Base-by-base conservation (phyloP, 2,113 vertebrate genomes). In the Procavia capensis region DNA sequence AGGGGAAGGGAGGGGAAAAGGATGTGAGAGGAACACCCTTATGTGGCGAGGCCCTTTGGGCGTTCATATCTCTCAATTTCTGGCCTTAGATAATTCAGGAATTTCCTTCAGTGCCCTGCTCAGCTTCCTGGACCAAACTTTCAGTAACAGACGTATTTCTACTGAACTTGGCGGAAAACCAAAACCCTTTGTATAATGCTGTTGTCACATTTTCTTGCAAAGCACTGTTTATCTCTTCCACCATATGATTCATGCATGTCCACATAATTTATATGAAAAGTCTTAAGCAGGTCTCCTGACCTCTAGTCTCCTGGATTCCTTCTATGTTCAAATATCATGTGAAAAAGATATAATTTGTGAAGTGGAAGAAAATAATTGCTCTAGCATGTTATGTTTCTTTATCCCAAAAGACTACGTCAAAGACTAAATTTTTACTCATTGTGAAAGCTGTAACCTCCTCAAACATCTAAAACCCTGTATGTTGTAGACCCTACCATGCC, bases 331-430 rank as follows among this genome's bases (percentile, higher is more conserved):
- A 76, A 72, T 36, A 39, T 7, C n/a, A 19, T 6, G 39, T 14
- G 59, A 74, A 74, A 91, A 79, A 34, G 57, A 50, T 70, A 7
- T 84, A 87, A 90, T 50, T 45, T 78, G 11, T 72, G 25, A 91
- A 13, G 11, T n/a, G 25, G 25, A 74, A 92, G 24, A n/a, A 66
- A 92, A 84, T 83, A 83, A 80, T 50, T 45, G 7, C 31, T 34
- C 19, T 22, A 66, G n/a, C 39, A 8, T 41, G 43, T 89, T 81
- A 8, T 41, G 43, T 89, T 81, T 19, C 13, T 61, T 39, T 41
- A 57, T 9, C 10, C 5, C 2, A 34, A 74, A 85, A 82, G 24
- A 76, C 80, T 78, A 59, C 39, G 6, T 66, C 39, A 39, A 20
- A 85, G 78, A 34, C 13, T 36, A 61, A 80, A 22, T 14, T 87